These are phyloP conservation scores for Dilophus febrilis DNA, from an alignment of 2,888 invertebrate species.

Conservation along the genomic window DNA sequence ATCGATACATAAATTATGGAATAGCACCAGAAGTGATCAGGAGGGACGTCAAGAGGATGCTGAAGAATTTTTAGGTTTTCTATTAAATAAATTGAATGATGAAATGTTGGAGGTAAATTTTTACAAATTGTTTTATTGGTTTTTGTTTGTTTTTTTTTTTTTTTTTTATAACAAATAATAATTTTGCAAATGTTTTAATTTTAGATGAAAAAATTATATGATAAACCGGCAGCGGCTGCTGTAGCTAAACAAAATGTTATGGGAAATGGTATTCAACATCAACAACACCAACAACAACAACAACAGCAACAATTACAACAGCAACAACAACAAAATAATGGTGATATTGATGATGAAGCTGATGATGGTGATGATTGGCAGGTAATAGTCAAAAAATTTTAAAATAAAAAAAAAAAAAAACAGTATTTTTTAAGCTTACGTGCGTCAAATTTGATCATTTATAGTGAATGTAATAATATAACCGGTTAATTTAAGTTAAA, in stretches of 20 bases:
- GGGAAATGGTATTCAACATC: constrained; percentile 16
- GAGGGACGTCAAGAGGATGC: constrained; percentile 94
- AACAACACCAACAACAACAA: too few species aligned
- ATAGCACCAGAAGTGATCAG: constrained; percentile 54
- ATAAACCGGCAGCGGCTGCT: constrained; percentile 31
- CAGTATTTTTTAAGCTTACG: neutral
- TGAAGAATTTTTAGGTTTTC: constrained; percentile 86
- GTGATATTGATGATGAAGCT: constrained; percentile 13
- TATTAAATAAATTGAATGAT: constrained; percentile 87
- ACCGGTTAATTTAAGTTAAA: too few species aligned
- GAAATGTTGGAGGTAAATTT: constrained; percentile 92
- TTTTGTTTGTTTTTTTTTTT: constrained; percentile 12
- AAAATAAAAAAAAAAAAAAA: neutral
- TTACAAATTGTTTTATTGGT: too few species aligned
- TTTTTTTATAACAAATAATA: neutral
- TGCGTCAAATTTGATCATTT: too few species aligned
- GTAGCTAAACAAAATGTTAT: constrained; percentile 30
- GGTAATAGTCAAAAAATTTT: constrained; percentile 17
- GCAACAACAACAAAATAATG: too few species aligned
- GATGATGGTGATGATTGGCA: constrained; percentile 29
- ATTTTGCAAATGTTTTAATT: constrained; percentile 8
- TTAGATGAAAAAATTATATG: constrained; percentile 42
- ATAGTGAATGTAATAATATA: too few species aligned
- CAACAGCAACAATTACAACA: too few species aligned
- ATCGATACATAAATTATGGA: constrained; percentile 68